Base-by-base conservation (phyloP, 2,797 vertebrate species). In the Myotis daubentonii region DNA sequence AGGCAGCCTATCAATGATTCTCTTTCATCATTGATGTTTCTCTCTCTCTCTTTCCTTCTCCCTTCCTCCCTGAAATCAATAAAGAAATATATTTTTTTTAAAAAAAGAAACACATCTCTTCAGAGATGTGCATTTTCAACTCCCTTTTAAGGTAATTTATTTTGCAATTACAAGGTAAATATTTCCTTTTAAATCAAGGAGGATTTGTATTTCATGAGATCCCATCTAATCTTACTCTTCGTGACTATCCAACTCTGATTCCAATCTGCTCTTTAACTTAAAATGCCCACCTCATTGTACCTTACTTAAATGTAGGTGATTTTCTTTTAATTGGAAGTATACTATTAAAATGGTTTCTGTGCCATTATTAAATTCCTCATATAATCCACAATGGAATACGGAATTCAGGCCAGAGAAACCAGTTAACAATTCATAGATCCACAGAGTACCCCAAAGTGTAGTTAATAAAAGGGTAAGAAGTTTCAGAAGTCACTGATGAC, bases 311-410 rank as follows among this genome's bases (percentile, higher is more conserved):
- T 51, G 70, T n/a, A 87, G 68, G 91, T 76, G 81, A 95, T 95
- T 96, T 94, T 53, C 44, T 94, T 92, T 95, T 94, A 92, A 96
- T 95, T 94, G 87, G 93, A 91, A 51, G 89, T 75, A 94, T 17
- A 87, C 89, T 86, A 91, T 95, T 91, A 95, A 76, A 94, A 95
- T 82, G 68, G 84, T 68, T 87, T 91, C 62, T 62, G 23, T 79
- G 76, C 36, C 86, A 93, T 91, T 75, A 91, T 80, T 44, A 94
- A 91, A 88, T 47, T 70, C 57, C 68, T 95, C 57, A 20, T 41
- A 93, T 57, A 82, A 87, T 47, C 84, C 95, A 91, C 87, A 91
- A n/a, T 72, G 87, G 91, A 84, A 36, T 81, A 82, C 49, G 51
- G 62, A 92, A 94, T 94, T 94, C 92, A 97, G 92, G 86, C 70